Conservation (phyloP, 2,888 invertebrate species). For the Lysandra coridon region DNA sequence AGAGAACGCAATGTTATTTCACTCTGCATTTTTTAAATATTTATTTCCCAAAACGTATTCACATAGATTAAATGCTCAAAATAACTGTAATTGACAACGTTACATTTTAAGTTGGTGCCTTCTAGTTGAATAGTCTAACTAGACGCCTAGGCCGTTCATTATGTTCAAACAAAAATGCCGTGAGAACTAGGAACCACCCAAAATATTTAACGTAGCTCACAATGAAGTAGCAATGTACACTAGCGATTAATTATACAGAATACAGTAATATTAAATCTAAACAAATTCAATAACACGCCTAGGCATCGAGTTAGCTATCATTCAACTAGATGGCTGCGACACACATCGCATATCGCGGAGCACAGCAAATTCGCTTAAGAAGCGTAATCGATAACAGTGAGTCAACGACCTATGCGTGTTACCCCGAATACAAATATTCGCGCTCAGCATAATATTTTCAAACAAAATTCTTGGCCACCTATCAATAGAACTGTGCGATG, state of each 20-base stretch:
- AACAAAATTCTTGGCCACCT: constrained; percentile 55
- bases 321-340: neutral
- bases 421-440: constrained; percentile 40
- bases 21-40: neutral
- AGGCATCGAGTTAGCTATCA: neutral
- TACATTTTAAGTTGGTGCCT: too few species aligned
- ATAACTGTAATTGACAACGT: too few species aligned
- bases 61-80: too few species aligned
- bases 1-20: neutral
- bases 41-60: too few species aligned
- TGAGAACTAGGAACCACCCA: too few species aligned
- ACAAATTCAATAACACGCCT: neutral
- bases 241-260: neutral
- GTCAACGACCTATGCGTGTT: constrained; percentile 40
- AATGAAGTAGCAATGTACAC: too few species aligned
- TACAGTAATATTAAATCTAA: neutral
- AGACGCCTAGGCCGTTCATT: too few species aligned
- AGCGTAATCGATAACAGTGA: constrained; percentile 35
- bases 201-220: too few species aligned
- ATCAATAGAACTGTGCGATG: constrained; percentile 53
- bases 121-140: too few species aligned
- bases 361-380: constrained; percentile 31
- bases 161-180: too few species aligned
- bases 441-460: constrained; percentile 43
- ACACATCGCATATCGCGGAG: constrained; percentile 25